A percentile compares a stretch with the other conserved stretches of the same genome.
Evolutionary conservation across 2,113 vertebrate genomes (phyloP).

Genomic region (Machaerirhynchus nigripectus): DNA sequence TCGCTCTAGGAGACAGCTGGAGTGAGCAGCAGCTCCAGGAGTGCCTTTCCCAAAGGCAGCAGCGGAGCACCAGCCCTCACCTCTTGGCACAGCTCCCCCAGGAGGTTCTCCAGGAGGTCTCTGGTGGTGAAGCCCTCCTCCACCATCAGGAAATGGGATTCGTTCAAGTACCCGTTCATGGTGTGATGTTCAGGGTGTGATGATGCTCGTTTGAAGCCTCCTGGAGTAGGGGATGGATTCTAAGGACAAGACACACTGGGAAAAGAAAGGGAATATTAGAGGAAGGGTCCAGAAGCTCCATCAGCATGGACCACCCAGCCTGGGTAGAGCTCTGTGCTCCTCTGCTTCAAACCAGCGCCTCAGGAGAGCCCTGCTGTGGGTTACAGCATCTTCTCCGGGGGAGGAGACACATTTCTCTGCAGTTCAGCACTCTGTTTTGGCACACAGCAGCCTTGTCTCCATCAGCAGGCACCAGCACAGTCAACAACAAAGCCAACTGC

Average conservation of each 20-base stretch:
- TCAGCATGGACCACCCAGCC: background rate
- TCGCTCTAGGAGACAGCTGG: slow-evolving; percentile 28
- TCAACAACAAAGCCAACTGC: background rate
- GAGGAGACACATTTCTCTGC: background rate
- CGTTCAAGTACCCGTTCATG: slow-evolving; percentile 72
- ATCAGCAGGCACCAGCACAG: background rate
- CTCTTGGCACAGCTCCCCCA: slow-evolving; percentile 62
- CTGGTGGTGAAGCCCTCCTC: slow-evolving; percentile 78
- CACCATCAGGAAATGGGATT: slow-evolving; percentile 76
- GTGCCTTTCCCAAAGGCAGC: background rate
- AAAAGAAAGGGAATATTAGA: background rate
- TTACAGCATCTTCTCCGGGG: background rate
- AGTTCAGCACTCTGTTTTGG: background rate
- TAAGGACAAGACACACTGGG: slow-evolving; percentile 39
- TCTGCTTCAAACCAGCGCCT: background rate
- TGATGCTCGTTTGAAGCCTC: background rate
- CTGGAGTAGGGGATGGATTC: background rate
- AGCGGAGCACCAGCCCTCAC: background rate
- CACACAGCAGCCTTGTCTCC: background rate
- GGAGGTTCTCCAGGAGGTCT: slow-evolving; percentile 76
- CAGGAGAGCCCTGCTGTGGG: background rate
- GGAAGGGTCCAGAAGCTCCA: background rate
- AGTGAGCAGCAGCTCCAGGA: background rate
- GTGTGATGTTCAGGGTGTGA: background rate
- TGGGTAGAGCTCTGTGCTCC: background rate